Base-by-base conservation (phyloP, 1,140 invertebrate species). In the Ceratina calcarata region DNA sequence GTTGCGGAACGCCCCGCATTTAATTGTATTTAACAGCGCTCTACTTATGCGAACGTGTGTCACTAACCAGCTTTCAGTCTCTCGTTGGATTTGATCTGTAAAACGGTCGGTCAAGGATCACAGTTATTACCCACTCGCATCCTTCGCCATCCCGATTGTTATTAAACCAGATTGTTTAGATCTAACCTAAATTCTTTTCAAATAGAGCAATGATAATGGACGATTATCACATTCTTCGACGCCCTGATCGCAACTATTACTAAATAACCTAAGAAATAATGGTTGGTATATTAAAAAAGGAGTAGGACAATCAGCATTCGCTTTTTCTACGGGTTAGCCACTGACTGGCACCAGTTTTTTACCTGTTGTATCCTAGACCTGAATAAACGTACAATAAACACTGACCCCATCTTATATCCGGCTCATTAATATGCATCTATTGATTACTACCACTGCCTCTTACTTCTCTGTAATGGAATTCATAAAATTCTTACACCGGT, bases 81-180 rank as follows among this genome's bases (percentile, higher is more conserved):
- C 37, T 2, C 45, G 45, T 32, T 74, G 57, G 51, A 75, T 37
- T 22, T 37, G 49, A 66, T 75, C 61, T 51, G 22, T 61, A 51
- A 58, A 76, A 58, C 18, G 74, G 16, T n/a, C 15, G 55, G 24
- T 77, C 75, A 70, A 69, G 57, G 66, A 77, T 77, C 32, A 24
- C 22, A 8, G 16, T 49, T 24, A 45, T 58, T 24, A 15, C 13
- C 13, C 10, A 7, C 53, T 57, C 12, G 3, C 12, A 70, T 68
- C 66, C 16, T 68, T 68, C 1, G 7, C 27, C 18, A 70, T 16
- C n/a, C 27, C 16, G 1, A 32, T 55, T 20, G 7, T 32, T 69
- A 24, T 53, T 45, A 45, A 45, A 45, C 10, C 37, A 45, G 37
- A 45, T 45, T 45, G 37, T 45, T 45, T 45, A 45, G 37, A 45